Evolutionary conservation across 2,888 invertebrate genomes (phyloP).

Genomic region (Caenorhabditis doughertyi): DNA sequence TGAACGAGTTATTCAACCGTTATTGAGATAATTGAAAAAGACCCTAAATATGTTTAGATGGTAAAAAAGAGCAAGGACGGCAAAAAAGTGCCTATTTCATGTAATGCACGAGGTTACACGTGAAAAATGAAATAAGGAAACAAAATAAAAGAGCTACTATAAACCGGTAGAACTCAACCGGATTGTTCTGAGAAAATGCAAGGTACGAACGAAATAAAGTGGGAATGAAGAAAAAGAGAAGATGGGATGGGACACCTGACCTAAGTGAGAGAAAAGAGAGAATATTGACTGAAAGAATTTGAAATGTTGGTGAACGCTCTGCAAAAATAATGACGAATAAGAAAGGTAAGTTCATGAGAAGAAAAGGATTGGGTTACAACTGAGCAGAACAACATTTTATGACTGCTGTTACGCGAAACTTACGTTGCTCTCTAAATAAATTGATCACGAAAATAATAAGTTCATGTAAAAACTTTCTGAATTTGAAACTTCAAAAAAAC

Average conservation of each 20-base stretch:
- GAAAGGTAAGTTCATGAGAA: neutral
- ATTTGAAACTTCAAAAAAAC: neutral
- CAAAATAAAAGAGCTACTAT: neutral
- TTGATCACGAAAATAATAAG: too few species aligned
- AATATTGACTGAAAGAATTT: neutral
- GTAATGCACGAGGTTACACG: conserved; percentile 16
- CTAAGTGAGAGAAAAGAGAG: conserved; percentile 6
- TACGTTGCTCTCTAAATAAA: too few species aligned
- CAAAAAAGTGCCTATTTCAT: neutral
- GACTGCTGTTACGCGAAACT: too few species aligned
- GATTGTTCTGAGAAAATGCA: conserved; percentile 4
- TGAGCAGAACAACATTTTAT: too few species aligned
- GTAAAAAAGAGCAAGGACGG: neutral
- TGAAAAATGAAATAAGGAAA: conserved; percentile 11
- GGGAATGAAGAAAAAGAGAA: conserved; percentile 14
- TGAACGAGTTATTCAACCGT: too few species aligned
- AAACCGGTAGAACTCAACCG: conserved; percentile 26
- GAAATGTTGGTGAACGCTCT: conserved; percentile 8
- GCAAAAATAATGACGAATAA: neutral
- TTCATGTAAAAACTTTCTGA: too few species aligned
- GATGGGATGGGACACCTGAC: conserved; percentile 39
- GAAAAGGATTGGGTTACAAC: neutral
- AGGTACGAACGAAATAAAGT: conserved; percentile 31
- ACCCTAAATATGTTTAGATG: neutral
- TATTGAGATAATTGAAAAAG: neutral